These are phyloP conservation scores for Solenodon paradoxus DNA, from an alignment of 2,113 vertebrate genomes.

Conservation along the genomic window DNA sequence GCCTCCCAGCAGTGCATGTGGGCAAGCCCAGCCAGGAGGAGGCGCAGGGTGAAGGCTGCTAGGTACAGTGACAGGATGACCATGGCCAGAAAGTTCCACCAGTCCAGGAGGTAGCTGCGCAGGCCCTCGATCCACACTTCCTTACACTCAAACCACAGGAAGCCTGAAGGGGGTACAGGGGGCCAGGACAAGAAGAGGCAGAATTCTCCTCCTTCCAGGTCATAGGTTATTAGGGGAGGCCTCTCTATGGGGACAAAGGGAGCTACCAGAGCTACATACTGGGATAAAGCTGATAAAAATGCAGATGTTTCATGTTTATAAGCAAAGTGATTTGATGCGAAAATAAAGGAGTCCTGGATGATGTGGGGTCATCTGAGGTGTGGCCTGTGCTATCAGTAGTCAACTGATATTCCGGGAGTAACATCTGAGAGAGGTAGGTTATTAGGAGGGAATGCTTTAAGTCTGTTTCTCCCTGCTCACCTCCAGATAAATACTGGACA, in stretches of 20 bases:
- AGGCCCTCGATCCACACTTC: constrained; percentile 94
- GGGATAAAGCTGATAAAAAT: not conserved
- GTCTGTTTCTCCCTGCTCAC: not conserved
- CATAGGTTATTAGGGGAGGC: not conserved
- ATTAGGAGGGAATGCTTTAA: not conserved
- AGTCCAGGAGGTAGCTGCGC: constrained; percentile 89
- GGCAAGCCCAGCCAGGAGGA: constrained; percentile 87
- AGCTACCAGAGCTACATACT: not conserved
- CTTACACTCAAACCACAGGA: constrained; percentile 95
- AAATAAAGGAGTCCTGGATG: not conserved
- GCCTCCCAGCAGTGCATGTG: constrained; percentile 81
- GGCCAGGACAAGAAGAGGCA: not conserved
- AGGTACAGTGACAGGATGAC: constrained; percentile 93
- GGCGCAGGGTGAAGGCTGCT: constrained; percentile 87
- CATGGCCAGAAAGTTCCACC: constrained; percentile 93
- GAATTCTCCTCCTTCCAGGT: not conserved
- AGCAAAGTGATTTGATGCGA: not conserved
- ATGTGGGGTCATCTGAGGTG: not conserved
- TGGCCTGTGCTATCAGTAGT: not conserved
- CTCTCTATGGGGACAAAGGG: not conserved
- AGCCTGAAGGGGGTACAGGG: constrained; percentile 79
- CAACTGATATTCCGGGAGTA: not conserved
- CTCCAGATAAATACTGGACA: not conserved
- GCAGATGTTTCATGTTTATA: not conserved
- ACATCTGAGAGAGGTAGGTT: not conserved